A percentile compares a stretch with the other conserved stretches of the same genome.
These are phyloP conservation scores for Sylvia atricapilla DNA, from an alignment of 2,113 vertebrate genomes.

Conservation along the genomic window DNA sequence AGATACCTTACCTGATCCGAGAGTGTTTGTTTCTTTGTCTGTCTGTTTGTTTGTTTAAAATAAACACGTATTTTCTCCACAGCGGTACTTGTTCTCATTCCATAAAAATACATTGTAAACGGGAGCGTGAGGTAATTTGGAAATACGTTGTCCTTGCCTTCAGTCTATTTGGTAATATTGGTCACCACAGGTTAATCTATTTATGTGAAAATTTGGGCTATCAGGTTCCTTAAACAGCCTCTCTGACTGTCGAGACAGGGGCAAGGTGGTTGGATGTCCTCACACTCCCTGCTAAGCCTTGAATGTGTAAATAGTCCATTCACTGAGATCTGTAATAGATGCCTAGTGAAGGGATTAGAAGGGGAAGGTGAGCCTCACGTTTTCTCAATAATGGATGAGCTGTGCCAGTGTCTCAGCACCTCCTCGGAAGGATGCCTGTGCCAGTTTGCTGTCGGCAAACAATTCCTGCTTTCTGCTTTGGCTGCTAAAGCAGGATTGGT, in stretches of 20 bases:
- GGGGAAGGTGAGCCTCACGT: fast-evolving
- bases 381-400: background rate
- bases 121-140: background rate
- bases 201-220: background rate
- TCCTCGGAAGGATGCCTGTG: background rate
- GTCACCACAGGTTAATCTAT: background rate
- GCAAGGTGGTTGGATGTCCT: background rate
- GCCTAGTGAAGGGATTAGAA: background rate
- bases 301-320: background rate
- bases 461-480: background rate
- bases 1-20: background rate
- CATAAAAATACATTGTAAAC: background rate
- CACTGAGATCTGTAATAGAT: background rate
- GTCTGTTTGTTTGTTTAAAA: background rate
- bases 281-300: background rate
- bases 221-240: background rate
- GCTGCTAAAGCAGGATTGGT: background rate
- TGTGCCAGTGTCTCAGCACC: background rate
- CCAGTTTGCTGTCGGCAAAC: fast-evolving
- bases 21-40: background rate
- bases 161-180: background rate
- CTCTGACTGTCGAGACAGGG: background rate
- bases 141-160: background rate
- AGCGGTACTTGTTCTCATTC: background rate
- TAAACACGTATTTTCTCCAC: background rate